phyloP scores from a whole-genome alignment of 2,113 vertebrate species.

The Ciconia maguari region DNA sequence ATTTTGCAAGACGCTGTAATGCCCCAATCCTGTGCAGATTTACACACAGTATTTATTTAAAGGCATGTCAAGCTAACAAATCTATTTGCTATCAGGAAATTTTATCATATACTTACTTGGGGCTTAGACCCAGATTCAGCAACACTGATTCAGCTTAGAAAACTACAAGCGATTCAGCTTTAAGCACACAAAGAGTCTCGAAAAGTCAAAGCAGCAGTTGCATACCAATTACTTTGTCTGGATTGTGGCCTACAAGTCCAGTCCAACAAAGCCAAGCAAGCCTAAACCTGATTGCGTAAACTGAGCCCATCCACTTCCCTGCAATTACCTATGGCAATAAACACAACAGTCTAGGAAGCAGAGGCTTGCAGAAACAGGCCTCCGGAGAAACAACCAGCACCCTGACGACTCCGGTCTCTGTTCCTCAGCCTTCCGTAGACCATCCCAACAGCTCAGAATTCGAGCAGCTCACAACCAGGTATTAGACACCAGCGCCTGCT shows the following conservation, averaged over 20 bases:
- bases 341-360: neutral
- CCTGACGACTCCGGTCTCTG: neutral
- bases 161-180: neutral
- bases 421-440: neutral
- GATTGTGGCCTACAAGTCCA: neutral
- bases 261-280: conserved; percentile 32
- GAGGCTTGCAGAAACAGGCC: conserved; percentile 44
- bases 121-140: neutral
- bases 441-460: neutral
- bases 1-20: neutral
- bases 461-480: neutral
- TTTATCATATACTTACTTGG: neutral
- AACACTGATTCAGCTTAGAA: neutral
- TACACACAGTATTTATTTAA: neutral
- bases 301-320: neutral
- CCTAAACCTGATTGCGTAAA: conserved; percentile 10
- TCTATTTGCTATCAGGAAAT: neutral
- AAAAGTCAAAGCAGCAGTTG: neutral
- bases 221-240: neutral
- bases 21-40: neutral
- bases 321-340: conserved; percentile 22
- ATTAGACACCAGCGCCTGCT: rapidly evolving
- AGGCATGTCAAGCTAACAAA: neutral
- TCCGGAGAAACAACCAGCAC: neutral
- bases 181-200: neutral